A percentile compares a stretch with the other conserved stretches of the same genome.
These are phyloP conservation scores for Frieseomelitta varia DNA, from an alignment of 1,140 invertebrate species.

Conservation along the genomic window DNA sequence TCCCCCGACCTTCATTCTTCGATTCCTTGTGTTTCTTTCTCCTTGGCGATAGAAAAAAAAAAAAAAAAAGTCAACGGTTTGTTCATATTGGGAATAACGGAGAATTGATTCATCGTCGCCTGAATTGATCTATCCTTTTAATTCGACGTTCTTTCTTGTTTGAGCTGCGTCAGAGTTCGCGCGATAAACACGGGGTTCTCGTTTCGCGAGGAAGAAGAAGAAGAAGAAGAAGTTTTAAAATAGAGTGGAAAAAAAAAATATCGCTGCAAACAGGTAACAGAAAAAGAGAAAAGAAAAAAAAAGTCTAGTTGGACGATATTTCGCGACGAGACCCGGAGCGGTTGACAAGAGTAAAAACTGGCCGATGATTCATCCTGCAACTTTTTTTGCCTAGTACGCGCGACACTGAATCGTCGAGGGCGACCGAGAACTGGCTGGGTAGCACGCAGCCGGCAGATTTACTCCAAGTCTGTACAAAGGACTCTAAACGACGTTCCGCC, in stretches of 20 bases:
- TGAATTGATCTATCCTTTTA: background rate
- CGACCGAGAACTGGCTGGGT: background rate
- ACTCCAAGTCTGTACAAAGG: conserved; percentile 61
- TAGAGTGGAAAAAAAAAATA: background rate
- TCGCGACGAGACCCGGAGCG: no score
- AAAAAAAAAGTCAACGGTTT: background rate
- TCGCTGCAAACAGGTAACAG: background rate
- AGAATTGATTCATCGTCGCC: no score
- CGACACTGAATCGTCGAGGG: background rate
- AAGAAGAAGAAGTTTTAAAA: background rate
- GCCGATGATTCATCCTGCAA: background rate
- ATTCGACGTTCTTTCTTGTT: background rate
- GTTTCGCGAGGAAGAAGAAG: background rate
- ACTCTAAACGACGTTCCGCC: conserved; percentile 67
- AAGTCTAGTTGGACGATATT: background rate
- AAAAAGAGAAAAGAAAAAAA: no score
- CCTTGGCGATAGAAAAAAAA: background rate
- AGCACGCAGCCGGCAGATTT: conserved; percentile 41
- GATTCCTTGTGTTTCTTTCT: background rate
- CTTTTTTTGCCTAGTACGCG: background rate
- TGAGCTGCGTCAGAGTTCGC: background rate
- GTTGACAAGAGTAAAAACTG: background rate
- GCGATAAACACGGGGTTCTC: no score
- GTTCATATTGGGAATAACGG: background rate
- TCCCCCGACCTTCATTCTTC: background rate